Conservation (phyloP, 2,888 invertebrate genomes). For the Drosophila pegasa region DNA sequence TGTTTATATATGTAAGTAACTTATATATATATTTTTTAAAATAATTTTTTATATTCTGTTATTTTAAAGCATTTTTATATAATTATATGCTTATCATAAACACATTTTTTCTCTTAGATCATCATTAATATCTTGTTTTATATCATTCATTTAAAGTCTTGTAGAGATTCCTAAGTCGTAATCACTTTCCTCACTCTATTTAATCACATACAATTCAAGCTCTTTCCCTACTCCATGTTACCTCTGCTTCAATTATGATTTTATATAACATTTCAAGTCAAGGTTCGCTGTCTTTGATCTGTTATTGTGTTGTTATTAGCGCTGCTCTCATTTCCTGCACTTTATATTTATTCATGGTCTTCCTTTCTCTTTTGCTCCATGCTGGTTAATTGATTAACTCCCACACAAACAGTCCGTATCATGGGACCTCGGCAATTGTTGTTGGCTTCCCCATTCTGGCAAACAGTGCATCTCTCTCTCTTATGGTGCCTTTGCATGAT, state of each 20-base stretch:
- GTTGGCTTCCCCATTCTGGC: slow-evolving; percentile 46
- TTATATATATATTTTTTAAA: too few species aligned
- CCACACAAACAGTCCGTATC: slow-evolving; percentile 44
- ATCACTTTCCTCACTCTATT: not conserved
- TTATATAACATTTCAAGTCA: not conserved
- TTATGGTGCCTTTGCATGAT: slow-evolving; percentile 34
- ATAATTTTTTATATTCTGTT: too few species aligned
- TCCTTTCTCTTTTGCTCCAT: slow-evolving; percentile 36
- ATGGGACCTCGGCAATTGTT: slow-evolving; percentile 16
- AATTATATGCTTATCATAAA: not conserved
- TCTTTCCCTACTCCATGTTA: not conserved
- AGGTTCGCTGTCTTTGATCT: slow-evolving; percentile 19
- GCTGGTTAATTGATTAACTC: slow-evolving; percentile 55
- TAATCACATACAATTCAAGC: too few species aligned
- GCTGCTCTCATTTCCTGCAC: slow-evolving; percentile 27
- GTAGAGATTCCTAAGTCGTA: not conserved
- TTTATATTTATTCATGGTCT: slow-evolving; percentile 10
- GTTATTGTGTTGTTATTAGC: slow-evolving; percentile 3
- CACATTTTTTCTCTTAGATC: not conserved
- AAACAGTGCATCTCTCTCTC: slow-evolving; percentile 19
- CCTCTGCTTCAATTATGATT: not conserved
- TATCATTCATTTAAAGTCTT: not conserved
- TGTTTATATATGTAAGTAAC: too few species aligned
- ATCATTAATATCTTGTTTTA: not conserved
- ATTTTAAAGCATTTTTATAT: not conserved